phyloP scores from a whole-genome alignment of 2,888 invertebrate species.

The Ashinkailepas kermadecensis region DNA sequence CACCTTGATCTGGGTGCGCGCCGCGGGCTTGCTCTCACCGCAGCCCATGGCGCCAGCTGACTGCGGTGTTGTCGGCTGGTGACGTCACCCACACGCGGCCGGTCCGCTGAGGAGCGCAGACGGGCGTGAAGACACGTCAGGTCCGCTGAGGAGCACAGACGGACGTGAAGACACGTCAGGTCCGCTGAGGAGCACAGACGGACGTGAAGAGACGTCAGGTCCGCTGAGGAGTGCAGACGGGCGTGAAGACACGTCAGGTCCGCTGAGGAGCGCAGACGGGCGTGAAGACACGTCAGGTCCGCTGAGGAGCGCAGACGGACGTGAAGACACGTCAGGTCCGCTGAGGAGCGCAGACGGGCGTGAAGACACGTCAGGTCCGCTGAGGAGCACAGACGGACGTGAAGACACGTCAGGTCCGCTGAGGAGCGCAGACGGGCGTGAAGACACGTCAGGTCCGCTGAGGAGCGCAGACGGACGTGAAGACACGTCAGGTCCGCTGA shows the following conservation, averaged over 20 bases:
- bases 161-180: neutral
- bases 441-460: neutral
- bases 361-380: neutral
- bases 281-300: neutral
- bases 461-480: neutral
- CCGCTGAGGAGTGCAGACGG: neutral
- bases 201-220: neutral
- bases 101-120: neutral
- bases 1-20: neutral
- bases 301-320: neutral
- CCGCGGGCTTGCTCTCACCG: neutral
- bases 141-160: neutral
- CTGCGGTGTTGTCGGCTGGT: neutral
- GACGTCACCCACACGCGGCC: too few species aligned
- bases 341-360: neutral
- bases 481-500: neutral
- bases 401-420: neutral
- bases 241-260: neutral
- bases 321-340: neutral
- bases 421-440: neutral
- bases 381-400: neutral
- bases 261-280: neutral
- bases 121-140: neutral
- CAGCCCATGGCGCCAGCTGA: conserved; percentile 8
- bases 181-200: neutral